These are phyloP conservation scores for Tringa solitaria DNA, from an alignment of 2,113 vertebrate species.

Conservation along the genomic window DNA sequence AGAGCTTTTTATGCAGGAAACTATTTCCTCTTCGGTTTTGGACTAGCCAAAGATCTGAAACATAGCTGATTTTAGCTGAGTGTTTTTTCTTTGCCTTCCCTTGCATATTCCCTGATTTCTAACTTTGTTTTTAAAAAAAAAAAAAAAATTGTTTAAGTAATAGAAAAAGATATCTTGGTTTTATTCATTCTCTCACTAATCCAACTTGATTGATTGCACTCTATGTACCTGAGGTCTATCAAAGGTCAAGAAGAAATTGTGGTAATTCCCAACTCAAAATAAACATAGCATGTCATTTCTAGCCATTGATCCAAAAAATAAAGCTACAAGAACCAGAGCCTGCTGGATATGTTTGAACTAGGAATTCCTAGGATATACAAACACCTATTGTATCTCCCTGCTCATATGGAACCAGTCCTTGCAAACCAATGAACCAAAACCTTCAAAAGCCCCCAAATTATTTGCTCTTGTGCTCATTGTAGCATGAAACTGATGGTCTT, in stretches of 20 bases:
- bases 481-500: not conserved
- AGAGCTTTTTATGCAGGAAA: not conserved
- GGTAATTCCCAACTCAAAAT: not conserved
- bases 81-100: not conserved
- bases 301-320: not conserved
- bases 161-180: fast-evolving
- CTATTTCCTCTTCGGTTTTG: not conserved
- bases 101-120: not conserved
- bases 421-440: not conserved
- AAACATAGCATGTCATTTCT: not conserved
- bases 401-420: not conserved
- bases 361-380: not conserved
- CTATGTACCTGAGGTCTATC: fast-evolving
- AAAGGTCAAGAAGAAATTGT: not conserved
- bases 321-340: not conserved
- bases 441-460: not conserved
- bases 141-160: not conserved
- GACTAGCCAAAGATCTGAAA: not conserved
- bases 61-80: not conserved
- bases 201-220: not conserved
- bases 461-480: not conserved
- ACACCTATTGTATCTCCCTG: not conserved
- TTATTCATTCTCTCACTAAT: not conserved
- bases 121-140: not conserved
- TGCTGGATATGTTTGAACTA: not conserved